Conservation (phyloP, 1,140 invertebrate species). For the Diabrotica virgifera region DNA sequence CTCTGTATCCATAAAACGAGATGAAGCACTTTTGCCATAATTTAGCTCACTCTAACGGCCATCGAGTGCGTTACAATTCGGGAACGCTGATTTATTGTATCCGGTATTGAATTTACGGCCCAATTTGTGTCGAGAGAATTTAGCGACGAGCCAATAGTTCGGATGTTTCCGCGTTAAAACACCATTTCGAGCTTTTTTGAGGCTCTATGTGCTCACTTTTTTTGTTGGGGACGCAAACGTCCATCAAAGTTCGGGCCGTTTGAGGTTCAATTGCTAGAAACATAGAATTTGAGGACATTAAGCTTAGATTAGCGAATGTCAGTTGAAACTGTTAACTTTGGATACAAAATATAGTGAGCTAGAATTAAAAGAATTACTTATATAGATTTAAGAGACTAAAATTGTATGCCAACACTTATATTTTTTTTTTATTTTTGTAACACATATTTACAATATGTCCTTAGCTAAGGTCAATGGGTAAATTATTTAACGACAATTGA, state of each 20-base stretch:
- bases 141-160: constrained; percentile 32
- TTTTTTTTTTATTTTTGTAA: too few relatives aligned
- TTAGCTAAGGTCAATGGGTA: too few relatives aligned
- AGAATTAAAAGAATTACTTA: neutral
- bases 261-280: neutral
- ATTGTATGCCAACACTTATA: too few relatives aligned
- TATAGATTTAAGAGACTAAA: too few relatives aligned
- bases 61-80: constrained; percentile 37
- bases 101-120: constrained; percentile 46
- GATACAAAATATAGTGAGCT: neutral
- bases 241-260: neutral
- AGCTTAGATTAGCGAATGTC: neutral
- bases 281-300: neutral
- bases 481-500: too few relatives aligned
- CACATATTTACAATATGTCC: too few relatives aligned
- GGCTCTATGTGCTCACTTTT: neutral
- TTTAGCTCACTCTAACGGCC: constrained; percentile 35
- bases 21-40: constrained; percentile 41
- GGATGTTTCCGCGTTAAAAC: constrained; percentile 11
- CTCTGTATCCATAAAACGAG: constrained; percentile 44
- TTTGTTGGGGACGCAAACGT: neutral
- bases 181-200: neutral
- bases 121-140: constrained; percentile 45
- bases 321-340: neutral
- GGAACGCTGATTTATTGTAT: constrained; percentile 43